Base-by-base conservation (phyloP, 2,113 vertebrate genomes). In the Istiophorus platypterus region DNA sequence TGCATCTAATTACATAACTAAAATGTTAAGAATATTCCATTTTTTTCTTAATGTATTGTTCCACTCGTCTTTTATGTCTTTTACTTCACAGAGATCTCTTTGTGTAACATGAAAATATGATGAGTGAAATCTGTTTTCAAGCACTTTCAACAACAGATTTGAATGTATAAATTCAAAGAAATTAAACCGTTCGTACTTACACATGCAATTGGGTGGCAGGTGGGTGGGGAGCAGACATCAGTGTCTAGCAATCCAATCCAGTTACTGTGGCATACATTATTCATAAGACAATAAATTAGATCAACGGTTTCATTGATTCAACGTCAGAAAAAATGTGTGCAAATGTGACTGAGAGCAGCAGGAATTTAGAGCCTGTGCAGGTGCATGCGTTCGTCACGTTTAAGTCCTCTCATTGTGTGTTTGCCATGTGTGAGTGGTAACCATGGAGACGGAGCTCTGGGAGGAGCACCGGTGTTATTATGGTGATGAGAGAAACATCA, bases 371-470 rank as follows among this genome's bases (percentile, higher is more conserved):
- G 78, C 72, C 26, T 3, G 42, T 84, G 90, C 85, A 91, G 87
- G 88, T 88, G 87, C 84, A 47, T 78, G 90, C 79, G 59, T 80
- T 76, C 18, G 80, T 75, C 82, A 57, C 70, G 72, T 88, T 81
- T 80, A 88, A 80, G 68, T 59, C 78, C 64, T 45, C 72, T 85
- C 82, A 85, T 92, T 90, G 92, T 93, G 88, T 87, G 72, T 92
- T 87, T 92, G 85, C 86, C 78, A 5, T 81, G 85, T 89, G 85
- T 62, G 74, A 76, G 67, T 62, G 86, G 91, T 93, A 84, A 78
- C 92, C 92, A 94, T 94, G 93, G 89, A 82, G 88, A 94, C 90
- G 54, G 76, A 72, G 85, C 85, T 83, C 59, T 68, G 84, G 86
- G 87, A 89, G 89, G 85, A 88, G 85, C 31, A 65, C 27, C 74